Conservation (phyloP, 2,888 invertebrate species). For the Ophioninae sp. region DNA sequence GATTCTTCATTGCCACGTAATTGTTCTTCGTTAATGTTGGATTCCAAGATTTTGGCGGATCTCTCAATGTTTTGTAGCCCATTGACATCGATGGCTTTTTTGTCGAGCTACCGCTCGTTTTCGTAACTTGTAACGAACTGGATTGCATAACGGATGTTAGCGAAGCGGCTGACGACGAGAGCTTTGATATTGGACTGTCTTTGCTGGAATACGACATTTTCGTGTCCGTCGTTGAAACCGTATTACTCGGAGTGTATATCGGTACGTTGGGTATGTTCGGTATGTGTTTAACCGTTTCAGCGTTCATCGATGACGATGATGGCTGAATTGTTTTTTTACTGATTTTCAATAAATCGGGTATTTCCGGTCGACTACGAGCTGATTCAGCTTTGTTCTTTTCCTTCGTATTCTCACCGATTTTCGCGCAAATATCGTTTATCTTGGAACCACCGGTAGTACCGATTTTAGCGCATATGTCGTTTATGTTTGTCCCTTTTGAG, state of each 20-base stretch:
- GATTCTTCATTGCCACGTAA: slow-evolving; percentile 77
- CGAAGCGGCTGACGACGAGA: slow-evolving; percentile 46
- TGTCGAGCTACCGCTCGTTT: slow-evolving; percentile 16
- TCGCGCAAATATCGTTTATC: slow-evolving; percentile 79
- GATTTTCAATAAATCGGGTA: slow-evolving; percentile 78
- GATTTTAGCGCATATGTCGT: slow-evolving; percentile 77
- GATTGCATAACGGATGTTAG: slow-evolving; percentile 46
- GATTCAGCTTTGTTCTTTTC: slow-evolving; percentile 77
- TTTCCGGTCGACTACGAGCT: slow-evolving; percentile 73
- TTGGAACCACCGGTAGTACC: slow-evolving; percentile 75
- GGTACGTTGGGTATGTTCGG: slow-evolving; percentile 77
- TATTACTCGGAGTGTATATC: slow-evolving; percentile 74
- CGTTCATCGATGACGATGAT: slow-evolving; percentile 50
- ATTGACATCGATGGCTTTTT: slow-evolving; percentile 71
- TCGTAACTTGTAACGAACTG: slow-evolving; percentile 65
- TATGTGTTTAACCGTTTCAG: slow-evolving; percentile 68
- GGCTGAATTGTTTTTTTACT: slow-evolving; percentile 71
- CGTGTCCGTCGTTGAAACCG: slow-evolving; percentile 49
- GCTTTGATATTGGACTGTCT: slow-evolving; percentile 61
- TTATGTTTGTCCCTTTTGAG: slow-evolving; percentile 75
- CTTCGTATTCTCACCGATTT: slow-evolving; percentile 78
- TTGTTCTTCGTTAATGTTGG: slow-evolving; percentile 83
- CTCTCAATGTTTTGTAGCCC: slow-evolving; percentile 84
- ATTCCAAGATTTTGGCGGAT: slow-evolving; percentile 85
- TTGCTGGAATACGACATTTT: slow-evolving; percentile 52